Conservation (phyloP, 2,113 vertebrate species). For the Engystomops pustulosus region DNA sequence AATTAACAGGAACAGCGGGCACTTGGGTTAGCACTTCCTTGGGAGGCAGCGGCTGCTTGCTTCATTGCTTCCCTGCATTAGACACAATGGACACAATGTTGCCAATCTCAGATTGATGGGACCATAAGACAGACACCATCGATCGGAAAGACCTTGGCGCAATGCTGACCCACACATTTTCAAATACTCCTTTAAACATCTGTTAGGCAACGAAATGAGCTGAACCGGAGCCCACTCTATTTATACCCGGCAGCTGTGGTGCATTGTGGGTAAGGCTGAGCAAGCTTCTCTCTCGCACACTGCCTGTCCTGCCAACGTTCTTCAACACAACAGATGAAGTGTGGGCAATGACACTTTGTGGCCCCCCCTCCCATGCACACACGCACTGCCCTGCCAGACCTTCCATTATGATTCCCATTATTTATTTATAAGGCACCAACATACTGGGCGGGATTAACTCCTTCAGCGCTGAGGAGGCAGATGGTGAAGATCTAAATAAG, state of each 20-base stretch:
- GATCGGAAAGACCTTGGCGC: background rate
- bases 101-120: constrained; percentile 10
- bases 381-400: constrained; percentile 46
- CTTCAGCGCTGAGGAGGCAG: background rate
- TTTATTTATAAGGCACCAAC: constrained; percentile 42
- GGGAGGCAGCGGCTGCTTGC: background rate
- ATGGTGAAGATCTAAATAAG: background rate
- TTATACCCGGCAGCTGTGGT: constrained; percentile 35
- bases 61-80: background rate
- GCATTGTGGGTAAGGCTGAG: constrained; percentile 44
- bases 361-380: constrained; percentile 38
- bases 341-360: constrained; percentile 53
- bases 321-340: constrained; percentile 50
- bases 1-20: constrained; percentile 4
- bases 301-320: constrained; percentile 43
- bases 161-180: constrained; percentile 19
- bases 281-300: constrained; percentile 36
- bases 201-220: constrained; percentile 42
- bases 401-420: constrained; percentile 31
- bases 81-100: background rate
- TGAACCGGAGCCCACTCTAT: constrained; percentile 38
- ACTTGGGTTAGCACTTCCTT: background rate
- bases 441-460: constrained; percentile 17
- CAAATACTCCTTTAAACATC: constrained; percentile 38
- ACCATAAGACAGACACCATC: background rate